Evolutionary conservation across 2,888 invertebrate genomes (phyloP), one percentile per base, ranked within the genome.

Genomic region (Drosophila demipolita): DNA sequence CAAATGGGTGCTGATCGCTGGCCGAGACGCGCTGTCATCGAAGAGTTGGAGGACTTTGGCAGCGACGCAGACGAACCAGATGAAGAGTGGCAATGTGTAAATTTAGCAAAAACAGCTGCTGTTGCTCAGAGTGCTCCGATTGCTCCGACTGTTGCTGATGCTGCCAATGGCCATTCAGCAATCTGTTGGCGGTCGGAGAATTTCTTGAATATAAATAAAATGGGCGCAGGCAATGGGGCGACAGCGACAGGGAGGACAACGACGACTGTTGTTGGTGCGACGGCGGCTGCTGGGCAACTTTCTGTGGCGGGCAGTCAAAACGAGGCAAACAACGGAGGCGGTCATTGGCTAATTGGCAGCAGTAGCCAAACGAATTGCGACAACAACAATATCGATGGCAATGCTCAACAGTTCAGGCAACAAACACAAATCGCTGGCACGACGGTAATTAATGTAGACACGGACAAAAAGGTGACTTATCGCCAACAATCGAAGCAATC

Each of bases 91-190:
- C 29, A 49, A 61, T 50, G 84, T 83, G 83, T 90, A 90, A 90
- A 89, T 87, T 86, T 90, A 90, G 91, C 90, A 78, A 83, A 85
- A 83, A 85, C 88, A 85, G 89, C 88, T 88, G 85, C 84, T 74
- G 72, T 69, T 52, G 40, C 57, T 45, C 45, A 20, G 45, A 45
- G 15, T 38, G 38, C 38, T 38, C 45, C 12, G 42, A 20, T 1
- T 42, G 20, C 26, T 29, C 9, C 33, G 9, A 11, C 3, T 32
- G 53, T 8, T 8, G 17, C 62, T 33, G 26, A 15, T 20, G 48
- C 32, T 54, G 73, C 83, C 76, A 82, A 77, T 80, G 78, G 82
- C 76, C 73, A 86, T 82, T 82, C 75, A 68, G 83, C 77, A 23
- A 69, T 67, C 78, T 78, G 68, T 82, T 79, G 72, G 73, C 80